A percentile compares a stretch with the other conserved stretches of the same genome.
Conservation (phyloP, 2,113 vertebrate species). For the Lamprotornis superbus region DNA sequence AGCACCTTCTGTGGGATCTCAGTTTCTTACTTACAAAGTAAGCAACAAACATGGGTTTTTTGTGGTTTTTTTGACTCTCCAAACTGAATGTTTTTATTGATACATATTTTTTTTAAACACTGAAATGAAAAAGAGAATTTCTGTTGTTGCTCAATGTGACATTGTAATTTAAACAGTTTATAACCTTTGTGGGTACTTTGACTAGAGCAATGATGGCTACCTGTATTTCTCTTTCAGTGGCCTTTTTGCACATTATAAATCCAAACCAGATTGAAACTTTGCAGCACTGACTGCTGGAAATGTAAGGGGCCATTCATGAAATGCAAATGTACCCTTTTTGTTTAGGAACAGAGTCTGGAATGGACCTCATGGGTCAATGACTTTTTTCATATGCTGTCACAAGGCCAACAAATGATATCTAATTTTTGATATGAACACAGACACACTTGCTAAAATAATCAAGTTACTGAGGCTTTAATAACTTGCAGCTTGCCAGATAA, state of each 20-base stretch:
- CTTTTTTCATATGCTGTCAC: background rate
- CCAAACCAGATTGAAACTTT: background rate
- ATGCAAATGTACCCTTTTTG: background rate
- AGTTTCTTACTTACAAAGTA: conserved; percentile 74
- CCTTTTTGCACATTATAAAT: background rate
- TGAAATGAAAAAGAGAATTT: background rate
- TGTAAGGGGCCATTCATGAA: background rate
- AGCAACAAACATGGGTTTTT: background rate
- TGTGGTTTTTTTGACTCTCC: background rate
- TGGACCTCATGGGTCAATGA: background rate
- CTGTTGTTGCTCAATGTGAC: background rate
- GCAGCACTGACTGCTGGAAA: background rate
- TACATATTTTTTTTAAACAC: background rate
- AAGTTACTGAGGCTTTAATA: background rate
- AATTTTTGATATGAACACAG: background rate
- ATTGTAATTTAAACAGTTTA: background rate
- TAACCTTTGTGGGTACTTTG: background rate
- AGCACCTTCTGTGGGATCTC: conserved; percentile 75
- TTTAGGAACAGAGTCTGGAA: background rate
- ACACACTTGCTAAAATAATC: background rate
- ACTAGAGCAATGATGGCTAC: background rate
- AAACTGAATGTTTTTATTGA: background rate
- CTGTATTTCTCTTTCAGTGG: background rate
- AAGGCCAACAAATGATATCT: background rate
- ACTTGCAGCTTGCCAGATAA: background rate